Conservation (phyloP, 92 coral and sea anemone genomes). For the Montipora capitata region DNA sequence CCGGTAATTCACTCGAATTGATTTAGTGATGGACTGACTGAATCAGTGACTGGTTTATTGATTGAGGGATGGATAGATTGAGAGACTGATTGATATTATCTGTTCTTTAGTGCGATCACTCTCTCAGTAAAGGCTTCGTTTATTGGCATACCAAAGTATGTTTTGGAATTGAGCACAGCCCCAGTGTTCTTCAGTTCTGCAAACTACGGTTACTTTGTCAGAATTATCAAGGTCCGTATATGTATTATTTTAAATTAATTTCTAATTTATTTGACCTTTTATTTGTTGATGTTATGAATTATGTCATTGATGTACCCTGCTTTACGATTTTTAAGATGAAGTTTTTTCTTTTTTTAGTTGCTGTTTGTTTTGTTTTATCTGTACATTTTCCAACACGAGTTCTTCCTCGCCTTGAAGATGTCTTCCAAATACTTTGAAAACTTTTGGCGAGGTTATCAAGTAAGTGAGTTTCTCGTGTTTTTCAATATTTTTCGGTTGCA, state of each 20-base stretch:
- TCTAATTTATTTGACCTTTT: too few species aligned
- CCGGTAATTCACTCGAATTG: not conserved
- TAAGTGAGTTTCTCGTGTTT: not conserved
- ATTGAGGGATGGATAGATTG: not conserved
- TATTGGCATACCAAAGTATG: slow-evolving; percentile 38
- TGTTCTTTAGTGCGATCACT: slow-evolving; percentile 48
- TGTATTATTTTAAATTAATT: too few species aligned
- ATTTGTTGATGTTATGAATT: too few species aligned
- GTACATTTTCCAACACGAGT: slow-evolving; percentile 69
- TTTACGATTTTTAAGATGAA: too few species aligned
- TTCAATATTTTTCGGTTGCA: not conserved
- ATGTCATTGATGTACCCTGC: too few species aligned
- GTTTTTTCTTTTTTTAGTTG: slow-evolving; percentile 45
- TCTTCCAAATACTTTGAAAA: slow-evolving; percentile 65
- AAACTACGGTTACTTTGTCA: slow-evolving; percentile 39
- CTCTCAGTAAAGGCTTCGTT: slow-evolving; percentile 59
- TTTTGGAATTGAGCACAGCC: slow-evolving; percentile 57
- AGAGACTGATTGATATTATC: not conserved
- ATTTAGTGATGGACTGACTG: not conserved
- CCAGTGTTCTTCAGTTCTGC: slow-evolving; percentile 53
- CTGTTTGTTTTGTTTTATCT: slow-evolving; percentile 62
- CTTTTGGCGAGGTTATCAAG: slow-evolving; percentile 73
- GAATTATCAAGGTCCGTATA: slow-evolving; percentile 76
- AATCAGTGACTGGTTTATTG: not conserved
- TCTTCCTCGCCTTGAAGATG: slow-evolving; percentile 55